Evolutionary conservation across 2,797 vertebrate species (phyloP), one percentile per base, ranked within the genome.

Genomic region (Podarcis lilfordi): DNA sequence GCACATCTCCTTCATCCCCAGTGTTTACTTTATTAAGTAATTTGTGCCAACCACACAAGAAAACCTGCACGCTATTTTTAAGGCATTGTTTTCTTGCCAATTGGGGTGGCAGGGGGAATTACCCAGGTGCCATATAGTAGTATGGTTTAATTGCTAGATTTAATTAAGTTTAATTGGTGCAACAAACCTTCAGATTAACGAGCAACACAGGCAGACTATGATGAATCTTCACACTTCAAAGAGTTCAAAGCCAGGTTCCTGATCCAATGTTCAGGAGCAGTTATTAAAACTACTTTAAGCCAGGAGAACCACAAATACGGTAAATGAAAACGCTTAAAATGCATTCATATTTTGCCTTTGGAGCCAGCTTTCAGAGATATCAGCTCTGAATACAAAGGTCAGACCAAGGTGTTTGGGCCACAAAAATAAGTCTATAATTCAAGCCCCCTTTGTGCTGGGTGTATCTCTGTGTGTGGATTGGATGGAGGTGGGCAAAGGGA

Each of bases 301-400:
- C 84, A 80, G 5, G 59, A 21, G 59, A 1, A 77, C 69, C 40
- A 77, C 9, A 77, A 19, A 64, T 64, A 21, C 23, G 21, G 61
- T 64, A 64, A 64, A 64, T 23, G 86, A 19, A 37, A 89, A 75
- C 7, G 77, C 77, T 90, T 35, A 1, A 85, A 89, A 89, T 86
- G 82, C 59, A 6, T 55, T 86, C 77, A 77, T 89, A 83, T 23
- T 91, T 92, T 90, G 85, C 43, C 55, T 27, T 50, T 55, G 40
- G 15, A 68, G 59, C n/a, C 61, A 69, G 69, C 17, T n/a, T 10
- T 93, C 72, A 77, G 76, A 87, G 78, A 64, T 29, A 64, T 55
- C 9, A 0, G 69, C 71, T 91, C 91, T 13, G 0, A 59, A 80
- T 2, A 59, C 40, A 4, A 80, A 80, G 66, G 64, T 5, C 69